Evolutionary conservation across 1,140 invertebrate genomes (phyloP).

Genomic region (Ceratosolen solmsi): DNA sequence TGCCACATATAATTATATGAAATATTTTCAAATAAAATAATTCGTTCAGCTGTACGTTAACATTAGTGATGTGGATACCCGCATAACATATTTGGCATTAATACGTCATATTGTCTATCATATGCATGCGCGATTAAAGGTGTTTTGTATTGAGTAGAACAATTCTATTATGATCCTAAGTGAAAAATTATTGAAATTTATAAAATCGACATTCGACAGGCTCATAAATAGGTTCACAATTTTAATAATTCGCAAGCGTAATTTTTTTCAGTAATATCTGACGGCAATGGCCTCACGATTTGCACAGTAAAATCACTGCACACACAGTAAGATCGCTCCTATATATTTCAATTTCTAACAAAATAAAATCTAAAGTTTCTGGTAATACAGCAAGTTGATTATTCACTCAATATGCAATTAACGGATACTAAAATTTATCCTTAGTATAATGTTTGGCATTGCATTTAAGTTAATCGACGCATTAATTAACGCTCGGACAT

Average conservation of each 20-base stretch:
- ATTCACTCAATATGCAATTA: background rate
- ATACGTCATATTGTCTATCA: background rate
- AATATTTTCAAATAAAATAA: background rate
- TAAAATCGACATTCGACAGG: no score
- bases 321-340: no score
- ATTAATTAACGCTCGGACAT: background rate
- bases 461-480: background rate
- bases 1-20: background rate
- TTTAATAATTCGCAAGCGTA: no score
- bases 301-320: no score
- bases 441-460: background rate
- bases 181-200: no score
- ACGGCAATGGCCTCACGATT: no score
- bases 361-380: background rate
- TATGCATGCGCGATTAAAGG: background rate
- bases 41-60: background rate
- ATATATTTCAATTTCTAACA: no score
- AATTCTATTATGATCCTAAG: no score
- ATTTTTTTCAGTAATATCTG: no score
- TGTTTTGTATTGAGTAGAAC: no score
- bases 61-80: background rate
- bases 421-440: background rate
- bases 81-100: background rate
- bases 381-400: background rate
- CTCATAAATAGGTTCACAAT: no score